Conservation (phyloP, 2,113 vertebrate genomes). For the Ammodytes dubius region DNA sequence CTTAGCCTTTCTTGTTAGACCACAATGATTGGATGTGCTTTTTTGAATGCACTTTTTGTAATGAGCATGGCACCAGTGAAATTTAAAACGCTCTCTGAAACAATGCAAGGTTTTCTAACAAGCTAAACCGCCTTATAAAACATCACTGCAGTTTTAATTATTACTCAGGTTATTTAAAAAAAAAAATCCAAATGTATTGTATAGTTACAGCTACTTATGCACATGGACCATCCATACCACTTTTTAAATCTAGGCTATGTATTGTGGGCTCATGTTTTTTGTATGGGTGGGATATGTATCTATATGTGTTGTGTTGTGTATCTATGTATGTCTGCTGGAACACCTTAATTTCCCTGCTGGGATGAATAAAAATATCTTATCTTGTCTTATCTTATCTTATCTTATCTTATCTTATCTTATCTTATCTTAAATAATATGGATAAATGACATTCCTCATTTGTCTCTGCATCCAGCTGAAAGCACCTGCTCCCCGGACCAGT, state of each 20-base stretch:
- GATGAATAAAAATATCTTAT: too few relatives aligned
- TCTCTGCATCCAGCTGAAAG: conserved; percentile 90
- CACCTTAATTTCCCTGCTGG: too few relatives aligned
- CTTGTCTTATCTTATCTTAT: too few relatives aligned
- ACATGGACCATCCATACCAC: too few relatives aligned
- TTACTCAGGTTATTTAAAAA: not conserved
- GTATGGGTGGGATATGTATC: too few relatives aligned
- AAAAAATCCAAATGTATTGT: not conserved
- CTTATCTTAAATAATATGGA: too few relatives aligned
- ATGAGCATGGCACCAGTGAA: conserved; percentile 45
- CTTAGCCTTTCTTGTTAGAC: conserved; percentile 26
- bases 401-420: too few relatives aligned
- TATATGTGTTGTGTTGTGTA: too few relatives aligned
- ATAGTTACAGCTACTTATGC: too few relatives aligned
- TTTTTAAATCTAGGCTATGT: too few relatives aligned
- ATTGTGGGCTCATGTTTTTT: too few relatives aligned
- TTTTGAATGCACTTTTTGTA: conserved; percentile 65
- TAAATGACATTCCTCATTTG: not conserved
- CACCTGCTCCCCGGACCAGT: conserved; percentile 98
- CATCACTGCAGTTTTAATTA: not conserved
- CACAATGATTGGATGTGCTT: conserved; percentile 58
- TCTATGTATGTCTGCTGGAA: too few relatives aligned
- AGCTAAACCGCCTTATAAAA: not conserved
- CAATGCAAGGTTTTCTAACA: conserved; percentile 42
- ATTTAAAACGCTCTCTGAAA: conserved; percentile 58